Evolutionary conservation across 2,797 vertebrate species (phyloP), one percentile per base, ranked within the genome.

Genomic region (Petrocephalus sullivani): DNA sequence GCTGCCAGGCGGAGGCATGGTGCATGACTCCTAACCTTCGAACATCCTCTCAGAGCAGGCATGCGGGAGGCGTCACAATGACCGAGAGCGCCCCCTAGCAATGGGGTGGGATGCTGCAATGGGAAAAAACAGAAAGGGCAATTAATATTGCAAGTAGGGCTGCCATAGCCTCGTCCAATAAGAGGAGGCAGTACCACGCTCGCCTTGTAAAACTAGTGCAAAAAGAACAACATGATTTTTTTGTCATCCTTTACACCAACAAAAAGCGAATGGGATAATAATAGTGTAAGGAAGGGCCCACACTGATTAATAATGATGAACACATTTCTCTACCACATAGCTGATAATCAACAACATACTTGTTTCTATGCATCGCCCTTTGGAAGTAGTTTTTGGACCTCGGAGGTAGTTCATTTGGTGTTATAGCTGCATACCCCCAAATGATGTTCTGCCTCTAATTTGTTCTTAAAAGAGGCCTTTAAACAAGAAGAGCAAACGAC

Each of bases 11-110:
- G 54, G 84, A 86, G 89, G 92, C 90, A 92, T 91, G 91, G 87
- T 91, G 91, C 92, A 92, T 91, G 91, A 91, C 87, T 87, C 86
- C 57, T 90, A 90, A 87, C 87, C 90, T 91, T 71, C 87, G 88
- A 86, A 89, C 87, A 64, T 88, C 64, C 88, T 37, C 56, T 86
- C 82, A 83, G 71, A 33, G 23, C 54, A 28, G 58, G 16, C 14
- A 12, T 19, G 57, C 33, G 64, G 28, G 78, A 23, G 16, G 21
- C 86, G 14, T 19, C 41, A 53, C n/a, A 1, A 9, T 21, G 4
- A 23, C 61, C 9, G 10, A 21, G 7, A 33, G n/a, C 46, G 37
- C 7, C 37, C 0, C n/a, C 57, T 21, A 64, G 7, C 3, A 6
- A 2, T 1, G 2, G 37, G n/a, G 7, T 49, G 85, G 57, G 10